A percentile compares a stretch with the other conserved stretches of the same genome.
phyloP scores from a whole-genome alignment of 2,888 invertebrate genomes.

The Heteromurus nitidus region DNA sequence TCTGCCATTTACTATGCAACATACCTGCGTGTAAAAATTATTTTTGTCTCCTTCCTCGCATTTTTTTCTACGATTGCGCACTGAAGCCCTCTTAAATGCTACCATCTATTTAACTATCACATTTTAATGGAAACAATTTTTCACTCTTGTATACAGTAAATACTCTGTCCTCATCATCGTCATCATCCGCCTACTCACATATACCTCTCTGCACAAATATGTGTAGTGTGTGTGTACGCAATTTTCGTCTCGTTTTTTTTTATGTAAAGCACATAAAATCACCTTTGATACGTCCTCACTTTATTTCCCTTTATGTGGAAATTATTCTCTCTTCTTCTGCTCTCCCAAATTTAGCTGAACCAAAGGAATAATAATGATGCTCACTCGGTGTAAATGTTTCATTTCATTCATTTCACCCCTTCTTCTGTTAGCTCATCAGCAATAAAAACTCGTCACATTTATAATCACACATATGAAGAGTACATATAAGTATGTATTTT shows the following conservation, averaged over 20 bases:
- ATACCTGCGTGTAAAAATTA: no score
- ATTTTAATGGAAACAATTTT: conserved; percentile 42
- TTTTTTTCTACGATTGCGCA: background rate
- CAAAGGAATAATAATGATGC: background rate
- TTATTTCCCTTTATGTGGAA: conserved; percentile 8
- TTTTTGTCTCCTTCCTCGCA: no score
- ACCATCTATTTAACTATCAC: conserved; percentile 18
- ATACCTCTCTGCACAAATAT: background rate
- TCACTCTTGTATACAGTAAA: conserved; percentile 23
- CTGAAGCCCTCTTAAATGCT: conserved; percentile 21
- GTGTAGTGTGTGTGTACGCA: background rate
- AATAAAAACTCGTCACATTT: conserved; percentile 55
- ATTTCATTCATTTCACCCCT: conserved; percentile 27
- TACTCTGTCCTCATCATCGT: no score
- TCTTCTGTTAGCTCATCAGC: conserved; percentile 16
- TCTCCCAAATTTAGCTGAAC: conserved; percentile 10
- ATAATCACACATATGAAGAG: conserved; percentile 58
- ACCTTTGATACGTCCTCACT: conserved; percentile 52
- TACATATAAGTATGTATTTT: no score
- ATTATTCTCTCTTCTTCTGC: background rate
- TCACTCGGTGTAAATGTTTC: background rate
- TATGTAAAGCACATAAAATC: conserved; percentile 26
- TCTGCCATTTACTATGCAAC: background rate
- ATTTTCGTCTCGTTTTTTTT: conserved; percentile 13
- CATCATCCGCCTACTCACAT: no score